Evolutionary conservation across 2,797 vertebrate genomes (phyloP).

Genomic region (Melanotaenia trifasciata): DNA sequence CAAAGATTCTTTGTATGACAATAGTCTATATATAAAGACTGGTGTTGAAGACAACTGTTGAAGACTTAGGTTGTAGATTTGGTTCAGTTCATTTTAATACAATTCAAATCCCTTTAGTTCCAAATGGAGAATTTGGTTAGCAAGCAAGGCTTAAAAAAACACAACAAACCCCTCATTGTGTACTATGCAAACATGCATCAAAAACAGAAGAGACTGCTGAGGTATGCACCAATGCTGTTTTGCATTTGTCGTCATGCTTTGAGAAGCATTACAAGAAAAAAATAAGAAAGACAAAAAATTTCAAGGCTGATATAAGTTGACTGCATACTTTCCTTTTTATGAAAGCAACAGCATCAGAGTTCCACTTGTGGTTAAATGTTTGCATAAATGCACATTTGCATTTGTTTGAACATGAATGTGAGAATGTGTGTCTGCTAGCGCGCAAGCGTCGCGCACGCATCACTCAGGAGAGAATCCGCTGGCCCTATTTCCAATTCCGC

Average conservation of each 20-base stretch:
- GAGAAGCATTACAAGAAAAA: conserved; percentile 25
- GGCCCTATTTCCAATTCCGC: conserved; percentile 79
- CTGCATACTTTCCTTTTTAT: conserved; percentile 20
- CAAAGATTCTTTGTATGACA: not conserved
- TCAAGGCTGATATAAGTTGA: conserved; percentile 35
- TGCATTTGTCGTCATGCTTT: conserved; percentile 54
- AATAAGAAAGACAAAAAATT: conserved; percentile 16
- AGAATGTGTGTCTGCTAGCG: conserved; percentile 15
- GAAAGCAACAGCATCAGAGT: conserved; percentile 30
- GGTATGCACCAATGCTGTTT: conserved; percentile 41
- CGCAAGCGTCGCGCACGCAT: conserved; percentile 36
- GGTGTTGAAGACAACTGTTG: conserved; percentile 2
- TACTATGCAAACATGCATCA: conserved; percentile 62
- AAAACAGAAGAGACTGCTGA: conserved; percentile 31
- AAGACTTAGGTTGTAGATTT: not conserved
- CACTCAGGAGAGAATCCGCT: conserved; percentile 68
- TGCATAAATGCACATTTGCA: conserved; percentile 65
- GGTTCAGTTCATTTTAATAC: conserved; percentile 59
- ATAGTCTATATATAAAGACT: not conserved
- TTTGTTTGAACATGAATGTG: conserved; percentile 50
- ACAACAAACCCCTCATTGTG: conserved; percentile 53
- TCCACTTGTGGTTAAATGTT: conserved; percentile 57
- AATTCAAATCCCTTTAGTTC: conserved; percentile 66
- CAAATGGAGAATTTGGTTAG: conserved; percentile 60
- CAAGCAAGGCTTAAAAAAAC: conserved; percentile 46